phyloP scores from a whole-genome alignment of 2,888 invertebrate species.

The Harmothoe impar region DNA sequence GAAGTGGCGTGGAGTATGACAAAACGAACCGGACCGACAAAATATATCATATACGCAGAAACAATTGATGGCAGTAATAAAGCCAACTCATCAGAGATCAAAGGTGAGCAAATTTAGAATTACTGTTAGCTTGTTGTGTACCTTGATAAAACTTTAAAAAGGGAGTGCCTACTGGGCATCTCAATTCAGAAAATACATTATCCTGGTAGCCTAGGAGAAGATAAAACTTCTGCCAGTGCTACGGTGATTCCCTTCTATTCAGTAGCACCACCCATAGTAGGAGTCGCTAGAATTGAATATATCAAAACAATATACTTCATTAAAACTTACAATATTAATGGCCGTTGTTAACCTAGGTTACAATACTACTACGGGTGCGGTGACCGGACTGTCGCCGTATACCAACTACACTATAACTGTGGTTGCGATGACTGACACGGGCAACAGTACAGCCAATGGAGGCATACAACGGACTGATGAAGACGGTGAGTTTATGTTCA shows the following conservation, averaged over 20 bases:
- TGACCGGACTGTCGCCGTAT: background rate
- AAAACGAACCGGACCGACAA: background rate
- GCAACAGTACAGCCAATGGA: background rate
- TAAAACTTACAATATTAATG: too few relatives aligned
- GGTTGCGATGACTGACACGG: background rate
- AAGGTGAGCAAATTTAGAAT: too few relatives aligned
- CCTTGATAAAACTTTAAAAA: background rate
- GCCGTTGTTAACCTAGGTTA: background rate
- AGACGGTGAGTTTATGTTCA: background rate
- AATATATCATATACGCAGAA: background rate
- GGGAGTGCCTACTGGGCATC: too few relatives aligned
- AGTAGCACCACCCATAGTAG: too few relatives aligned
- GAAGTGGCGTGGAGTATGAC: background rate
- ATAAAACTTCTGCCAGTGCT: too few relatives aligned
- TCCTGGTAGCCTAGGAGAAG: too few relatives aligned
- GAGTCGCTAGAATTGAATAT: too few relatives aligned
- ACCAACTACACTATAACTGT: slow-evolving; percentile 1
- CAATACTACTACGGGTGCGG: background rate
- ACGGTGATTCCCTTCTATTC: too few relatives aligned
- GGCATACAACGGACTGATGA: background rate
- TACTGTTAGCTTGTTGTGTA: too few relatives aligned
- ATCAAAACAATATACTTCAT: too few relatives aligned
- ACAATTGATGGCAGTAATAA: background rate
- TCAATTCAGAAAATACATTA: too few relatives aligned
- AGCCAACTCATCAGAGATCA: background rate